A percentile compares a stretch with the other conserved stretches of the same genome.
These are phyloP conservation scores for Dryobotodes eremita DNA, from an alignment of 2,888 invertebrate genomes.

Conservation along the genomic window DNA sequence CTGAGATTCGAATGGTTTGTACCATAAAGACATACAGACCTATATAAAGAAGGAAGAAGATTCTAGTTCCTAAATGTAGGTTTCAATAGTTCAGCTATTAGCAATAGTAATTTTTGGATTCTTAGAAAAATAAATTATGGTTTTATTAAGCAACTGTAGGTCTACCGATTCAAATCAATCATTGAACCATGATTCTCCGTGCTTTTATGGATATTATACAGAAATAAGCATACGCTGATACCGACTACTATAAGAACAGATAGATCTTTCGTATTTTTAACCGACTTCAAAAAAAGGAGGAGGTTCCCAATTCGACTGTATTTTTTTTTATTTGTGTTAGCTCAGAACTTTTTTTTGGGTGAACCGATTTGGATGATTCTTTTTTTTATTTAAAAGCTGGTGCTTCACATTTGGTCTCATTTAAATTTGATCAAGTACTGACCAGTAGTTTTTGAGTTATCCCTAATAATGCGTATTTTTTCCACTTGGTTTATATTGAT, in stretches of 20 bases:
- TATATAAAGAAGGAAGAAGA: neutral
- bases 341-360: too few species aligned
- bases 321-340: too few species aligned
- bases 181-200: conserved; percentile 31
- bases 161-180: conserved; percentile 39
- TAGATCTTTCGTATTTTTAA: conserved; percentile 7
- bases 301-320: too few species aligned
- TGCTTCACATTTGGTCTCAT: too few species aligned
- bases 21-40: neutral
- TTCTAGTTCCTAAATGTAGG: neutral
- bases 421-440: too few species aligned
- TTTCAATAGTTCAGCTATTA: neutral
- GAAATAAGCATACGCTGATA: conserved; percentile 4
- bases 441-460: too few species aligned
- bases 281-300: too few species aligned
- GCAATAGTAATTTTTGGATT: neutral
- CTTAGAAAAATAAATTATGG: neutral
- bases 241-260: neutral
- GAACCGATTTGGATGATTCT: too few species aligned
- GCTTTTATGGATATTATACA: conserved; percentile 19
- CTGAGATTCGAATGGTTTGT: neutral
- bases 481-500: too few species aligned
- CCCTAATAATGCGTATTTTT: too few species aligned
- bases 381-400: too few species aligned
- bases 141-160: neutral